These are phyloP conservation scores for Pteromalus puparum DNA, from an alignment of 1,140 invertebrate species.

Conservation along the genomic window DNA sequence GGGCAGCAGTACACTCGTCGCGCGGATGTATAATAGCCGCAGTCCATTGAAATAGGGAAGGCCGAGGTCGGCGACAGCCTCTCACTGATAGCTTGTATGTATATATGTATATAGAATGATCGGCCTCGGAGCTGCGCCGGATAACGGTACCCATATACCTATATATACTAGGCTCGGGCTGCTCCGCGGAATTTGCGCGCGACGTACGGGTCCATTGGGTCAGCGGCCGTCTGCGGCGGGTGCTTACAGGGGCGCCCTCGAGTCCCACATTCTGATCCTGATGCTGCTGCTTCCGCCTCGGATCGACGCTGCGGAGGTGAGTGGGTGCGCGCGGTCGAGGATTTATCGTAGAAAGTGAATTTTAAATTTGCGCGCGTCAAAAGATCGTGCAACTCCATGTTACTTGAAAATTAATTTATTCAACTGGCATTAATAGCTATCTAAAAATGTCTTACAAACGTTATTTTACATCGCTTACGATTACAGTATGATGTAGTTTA, in stretches of 20 bases:
- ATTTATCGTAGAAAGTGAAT: background rate
- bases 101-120: background rate
- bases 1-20: background rate
- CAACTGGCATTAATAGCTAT: background rate
- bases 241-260: background rate
- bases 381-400: background rate
- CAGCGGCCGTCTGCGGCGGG: slow-evolving; percentile 47
- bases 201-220: slow-evolving; percentile 69
- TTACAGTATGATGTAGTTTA: too few relatives aligned
- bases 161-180: background rate
- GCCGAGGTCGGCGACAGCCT: slow-evolving; percentile 53
- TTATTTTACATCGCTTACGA: background rate
- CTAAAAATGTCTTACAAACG: background rate
- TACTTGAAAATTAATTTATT: slow-evolving; percentile 2
- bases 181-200: slow-evolving; percentile 70
- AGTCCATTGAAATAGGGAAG: slow-evolving; percentile 53
- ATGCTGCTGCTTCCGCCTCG: background rate
- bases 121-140: slow-evolving; percentile 58
- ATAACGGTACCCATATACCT: slow-evolving; percentile 71
- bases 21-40: background rate
- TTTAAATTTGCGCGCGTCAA: too few relatives aligned
- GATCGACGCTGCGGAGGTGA: background rate
- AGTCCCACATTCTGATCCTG: slow-evolving; percentile 11
- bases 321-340: too few relatives aligned
- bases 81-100: background rate